Base-by-base conservation (phyloP, 2,888 invertebrate genomes). In the Panopea generosa region DNA sequence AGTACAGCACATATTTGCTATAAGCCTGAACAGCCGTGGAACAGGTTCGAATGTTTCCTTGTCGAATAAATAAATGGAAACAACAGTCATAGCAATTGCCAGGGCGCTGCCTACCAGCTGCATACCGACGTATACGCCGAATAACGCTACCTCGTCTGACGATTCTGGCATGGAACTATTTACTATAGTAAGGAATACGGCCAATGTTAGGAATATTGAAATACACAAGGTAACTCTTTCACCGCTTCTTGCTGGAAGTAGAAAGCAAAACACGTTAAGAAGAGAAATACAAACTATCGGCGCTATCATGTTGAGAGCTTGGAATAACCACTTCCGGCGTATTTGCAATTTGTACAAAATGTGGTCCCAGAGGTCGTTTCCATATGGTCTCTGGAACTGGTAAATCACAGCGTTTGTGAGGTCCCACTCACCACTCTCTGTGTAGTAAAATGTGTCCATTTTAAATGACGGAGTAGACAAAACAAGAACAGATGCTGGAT, bases 101-200 rank as follows among this genome's bases (percentile, higher is more conserved):
- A 82, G 59, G 3, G 73, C 82, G 47, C 85, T 82, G 6, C 83
- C 77, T 16, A 81, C 33, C 7, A 85, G 73, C 55, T 83, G 75
- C 6, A 82, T 63, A 2, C 82, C 78, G 3, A 83, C 78, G 43
- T 77, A 85, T 9, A 82, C 52, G 6, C 82, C 77, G 20, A 85
- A 66, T n/a, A 66, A 55, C 0, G 84, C 82, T 47, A 83, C 72
- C 47, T 83, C 83, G 24, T 85, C 83, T 1, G 85, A 83, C 0
- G 80, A 63, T 72, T 75, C 75, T 2, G 85, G 85, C 62, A 85
- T 69, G 18, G 72, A 75, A 24, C 82, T 77, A 22, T 75, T 82
- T 9, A 84, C 74, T 9, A 82, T 71, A 0, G 77, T 81, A 43
- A 84, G 62, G 56, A 78, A 84, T 22, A 84, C 83, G 2, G 84